Conservation (phyloP, 2,797 vertebrate genomes). For the Diplodus puntazzo region DNA sequence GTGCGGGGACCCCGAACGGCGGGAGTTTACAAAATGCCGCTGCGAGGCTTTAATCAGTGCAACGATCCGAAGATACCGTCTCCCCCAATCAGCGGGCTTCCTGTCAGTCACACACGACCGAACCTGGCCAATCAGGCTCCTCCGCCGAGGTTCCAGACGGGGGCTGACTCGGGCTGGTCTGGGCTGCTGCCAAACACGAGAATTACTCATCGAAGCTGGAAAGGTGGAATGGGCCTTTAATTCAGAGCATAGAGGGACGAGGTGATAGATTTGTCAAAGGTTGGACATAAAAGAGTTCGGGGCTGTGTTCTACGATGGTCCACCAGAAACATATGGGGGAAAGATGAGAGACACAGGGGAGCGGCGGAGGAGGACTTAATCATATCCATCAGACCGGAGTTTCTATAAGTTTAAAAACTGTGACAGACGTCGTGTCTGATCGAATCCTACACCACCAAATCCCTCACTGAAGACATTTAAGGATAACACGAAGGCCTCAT, state of each 20-base stretch:
- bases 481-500: constrained; percentile 31
- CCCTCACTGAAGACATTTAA: constrained; percentile 36
- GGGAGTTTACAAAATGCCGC: constrained; percentile 80
- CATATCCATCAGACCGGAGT: constrained; percentile 49
- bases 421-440: constrained; percentile 35
- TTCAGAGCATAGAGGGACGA: constrained; percentile 72
- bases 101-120: constrained; percentile 85
- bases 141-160: constrained; percentile 58
- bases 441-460: constrained; percentile 23
- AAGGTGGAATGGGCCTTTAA: constrained; percentile 82
- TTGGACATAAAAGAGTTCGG: constrained; percentile 71
- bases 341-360: constrained; percentile 56
- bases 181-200: constrained; percentile 75
- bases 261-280: constrained; percentile 83
- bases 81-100: constrained; percentile 86
- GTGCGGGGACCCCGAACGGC: constrained; percentile 71
- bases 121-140: constrained; percentile 76
- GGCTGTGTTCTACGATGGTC: constrained; percentile 75
- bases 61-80: constrained; percentile 82
- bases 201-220: constrained; percentile 79
- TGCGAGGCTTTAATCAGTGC: constrained; percentile 85
- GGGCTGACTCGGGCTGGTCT: constrained; percentile 58
- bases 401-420: constrained; percentile 44
- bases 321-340: constrained; percentile 76
- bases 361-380: constrained; percentile 50